Percentiles rank a stretch among this genome's conserved stretches.
phyloP scores from a whole-genome alignment of 2,888 invertebrate species.

The Sipunculus nudus region DNA sequence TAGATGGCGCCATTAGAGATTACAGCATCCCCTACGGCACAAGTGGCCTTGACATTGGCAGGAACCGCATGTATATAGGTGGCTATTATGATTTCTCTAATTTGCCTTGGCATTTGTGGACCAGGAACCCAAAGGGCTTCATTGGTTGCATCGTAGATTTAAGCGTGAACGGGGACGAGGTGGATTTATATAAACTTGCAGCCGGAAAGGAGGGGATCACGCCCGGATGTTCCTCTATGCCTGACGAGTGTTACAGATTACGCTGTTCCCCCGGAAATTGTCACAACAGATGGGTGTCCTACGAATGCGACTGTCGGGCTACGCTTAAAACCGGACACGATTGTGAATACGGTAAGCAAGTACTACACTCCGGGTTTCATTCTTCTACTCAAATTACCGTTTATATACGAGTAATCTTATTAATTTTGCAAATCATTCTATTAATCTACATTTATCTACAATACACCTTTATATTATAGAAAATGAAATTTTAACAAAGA shows the following conservation, averaged over 20 bases:
- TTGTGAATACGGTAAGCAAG: constrained; percentile 49
- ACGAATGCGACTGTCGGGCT: constrained; percentile 58
- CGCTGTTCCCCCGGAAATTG: constrained; percentile 56
- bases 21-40: constrained; percentile 32
- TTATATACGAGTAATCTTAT: too few relatives aligned
- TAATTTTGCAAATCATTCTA: too few relatives aligned
- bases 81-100: background rate
- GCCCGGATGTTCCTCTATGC: constrained; percentile 39
- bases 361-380: too few relatives aligned
- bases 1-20: constrained; percentile 42
- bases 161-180: constrained; percentile 38
- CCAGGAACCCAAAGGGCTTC: constrained; percentile 47
- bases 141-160: constrained; percentile 60
- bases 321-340: constrained; percentile 51
- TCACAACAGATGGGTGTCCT: constrained; percentile 47
- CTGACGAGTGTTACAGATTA: constrained; percentile 33
- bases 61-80: constrained; percentile 6
- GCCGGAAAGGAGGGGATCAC: too few relatives aligned
- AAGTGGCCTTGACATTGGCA: constrained; percentile 32
- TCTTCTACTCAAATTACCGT: too few relatives aligned
- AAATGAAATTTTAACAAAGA: too few relatives aligned
- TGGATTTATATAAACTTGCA: too few relatives aligned
- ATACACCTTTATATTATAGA: too few relatives aligned
- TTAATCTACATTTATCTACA: too few relatives aligned
- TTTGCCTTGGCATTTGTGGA: constrained; percentile 61